These are phyloP conservation scores for Mechanitis messenoides DNA, from an alignment of 2,888 invertebrate genomes.

Conservation along the genomic window DNA sequence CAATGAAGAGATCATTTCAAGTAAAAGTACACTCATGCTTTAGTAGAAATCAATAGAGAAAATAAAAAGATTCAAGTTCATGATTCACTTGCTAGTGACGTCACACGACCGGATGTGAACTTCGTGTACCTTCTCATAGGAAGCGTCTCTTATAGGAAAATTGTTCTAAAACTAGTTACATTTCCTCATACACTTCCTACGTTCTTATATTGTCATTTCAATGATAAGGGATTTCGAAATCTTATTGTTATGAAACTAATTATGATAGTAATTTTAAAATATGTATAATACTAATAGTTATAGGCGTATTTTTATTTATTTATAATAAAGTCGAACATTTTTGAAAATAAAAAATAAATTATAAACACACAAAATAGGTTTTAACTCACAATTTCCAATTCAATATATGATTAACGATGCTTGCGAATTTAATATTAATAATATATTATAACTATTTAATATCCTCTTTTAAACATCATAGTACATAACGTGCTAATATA, in stretches of 20 bases:
- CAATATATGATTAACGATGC: too few relatives aligned
- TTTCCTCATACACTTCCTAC: constrained; percentile 39
- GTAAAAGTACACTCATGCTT: constrained; percentile 4
- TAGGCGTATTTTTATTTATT: too few relatives aligned
- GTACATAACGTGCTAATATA: too few relatives aligned
- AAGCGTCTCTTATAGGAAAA: constrained; percentile 36
- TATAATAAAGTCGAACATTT: too few relatives aligned
- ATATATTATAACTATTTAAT: too few relatives aligned
- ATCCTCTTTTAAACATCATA: too few relatives aligned
- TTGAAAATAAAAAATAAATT: too few relatives aligned
- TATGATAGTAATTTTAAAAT: neutral
- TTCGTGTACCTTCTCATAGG: constrained; percentile 20
- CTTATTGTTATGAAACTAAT: constrained; percentile 10
- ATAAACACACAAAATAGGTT: too few relatives aligned
- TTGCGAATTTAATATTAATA: too few relatives aligned
- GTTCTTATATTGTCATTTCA: constrained; percentile 5
- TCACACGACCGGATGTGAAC: constrained; percentile 23
- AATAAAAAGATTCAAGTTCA: neutral
- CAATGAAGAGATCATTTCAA: neutral
- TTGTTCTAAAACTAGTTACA: constrained; percentile 32
- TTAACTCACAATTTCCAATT: too few relatives aligned
- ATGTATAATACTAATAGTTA: too few relatives aligned
- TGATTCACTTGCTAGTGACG: constrained; percentile 18
- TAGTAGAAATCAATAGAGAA: constrained; percentile 10
- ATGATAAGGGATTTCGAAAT: constrained; percentile 22